Percentiles rank a stretch among this genome's conserved stretches.
Evolutionary conservation across 2,113 vertebrate genomes (phyloP).

Genomic region (Xiphophorus maculatus): DNA sequence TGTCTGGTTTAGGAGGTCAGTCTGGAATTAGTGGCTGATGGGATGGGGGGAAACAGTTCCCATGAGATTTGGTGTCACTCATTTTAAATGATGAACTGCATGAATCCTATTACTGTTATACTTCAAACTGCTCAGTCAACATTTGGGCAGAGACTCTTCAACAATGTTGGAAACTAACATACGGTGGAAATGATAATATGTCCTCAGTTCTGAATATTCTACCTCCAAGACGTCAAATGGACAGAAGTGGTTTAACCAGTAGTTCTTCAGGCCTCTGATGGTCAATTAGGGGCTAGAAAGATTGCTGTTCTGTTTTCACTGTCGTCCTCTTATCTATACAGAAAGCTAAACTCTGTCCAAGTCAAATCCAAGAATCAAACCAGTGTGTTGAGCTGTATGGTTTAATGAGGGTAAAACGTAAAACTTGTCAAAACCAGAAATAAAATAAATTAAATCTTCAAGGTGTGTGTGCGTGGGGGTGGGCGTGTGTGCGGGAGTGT

Average conservation of each 20-base stretch:
- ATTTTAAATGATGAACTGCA: slow-evolving; percentile 25
- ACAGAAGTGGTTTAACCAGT: background rate
- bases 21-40: slow-evolving; percentile 23
- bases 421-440: no score
- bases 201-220: background rate
- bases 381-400: no score
- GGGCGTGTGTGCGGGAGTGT: no score
- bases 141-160: background rate
- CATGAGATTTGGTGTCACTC: slow-evolving; percentile 24
- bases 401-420: no score
- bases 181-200: background rate
- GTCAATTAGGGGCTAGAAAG: background rate
- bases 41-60: background rate
- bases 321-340: no score
- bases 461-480: no score
- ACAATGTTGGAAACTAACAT: background rate
- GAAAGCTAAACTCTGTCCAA: no score
- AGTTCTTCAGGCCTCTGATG: background rate
- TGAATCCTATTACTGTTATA: background rate
- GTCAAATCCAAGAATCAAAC: no score
- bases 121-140: background rate
- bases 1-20: slow-evolving; percentile 45
- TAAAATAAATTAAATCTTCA: no score
- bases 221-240: background rate
- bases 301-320: no score